Evolutionary conservation across 1,140 invertebrate genomes (phyloP), one percentile per base, ranked within the genome.

Genomic region (Carposina sasakii): DNA sequence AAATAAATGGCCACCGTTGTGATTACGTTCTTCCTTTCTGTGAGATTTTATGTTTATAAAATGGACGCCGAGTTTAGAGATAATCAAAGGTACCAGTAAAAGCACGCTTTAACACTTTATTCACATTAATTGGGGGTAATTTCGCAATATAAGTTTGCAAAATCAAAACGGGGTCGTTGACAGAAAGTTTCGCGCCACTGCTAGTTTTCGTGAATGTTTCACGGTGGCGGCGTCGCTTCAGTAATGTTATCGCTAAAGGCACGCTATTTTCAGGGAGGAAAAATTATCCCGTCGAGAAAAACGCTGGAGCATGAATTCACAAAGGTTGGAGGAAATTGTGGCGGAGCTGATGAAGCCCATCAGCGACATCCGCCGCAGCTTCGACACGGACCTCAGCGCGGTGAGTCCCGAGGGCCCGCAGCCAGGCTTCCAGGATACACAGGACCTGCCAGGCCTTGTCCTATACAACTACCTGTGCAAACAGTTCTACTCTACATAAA

Each of bases 1-100:
- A 79, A 81, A 81, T 81, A 83, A 83, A 81, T 83, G 76, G 76
- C 70, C 79, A 83, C 79, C 76, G 75, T 81, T 77, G 57, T 69
- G 71, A 55, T 81, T 79, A 79, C 74, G 71, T 73, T 81, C 60
- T 70, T 79, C 68, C 64, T 83, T 70, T 67, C 74, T 63, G 54
- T 57, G 61, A 61, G 55, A 69, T 72, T 76, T 63, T 66, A 74
- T 83, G 68, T 75, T 78, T 72, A 46, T 81, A 78, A 83, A 74
- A 83, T 83, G 79, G 79, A 83, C 65, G 79, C 71, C 67, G 71
- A 72, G 52, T 61, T 28, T 45, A 54, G 51, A 41, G 57, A 65
- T 39, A 66, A 62, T 41, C 67, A 51, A 46, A 76, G 74, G 78
- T 82, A 76, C 60, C 20, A 22, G 45, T 41, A 19, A 22, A 42